Percentiles rank a stretch among this genome's conserved stretches.
Conservation (phyloP, 23 tunicate species). For the Botrylloides violaceus region DNA sequence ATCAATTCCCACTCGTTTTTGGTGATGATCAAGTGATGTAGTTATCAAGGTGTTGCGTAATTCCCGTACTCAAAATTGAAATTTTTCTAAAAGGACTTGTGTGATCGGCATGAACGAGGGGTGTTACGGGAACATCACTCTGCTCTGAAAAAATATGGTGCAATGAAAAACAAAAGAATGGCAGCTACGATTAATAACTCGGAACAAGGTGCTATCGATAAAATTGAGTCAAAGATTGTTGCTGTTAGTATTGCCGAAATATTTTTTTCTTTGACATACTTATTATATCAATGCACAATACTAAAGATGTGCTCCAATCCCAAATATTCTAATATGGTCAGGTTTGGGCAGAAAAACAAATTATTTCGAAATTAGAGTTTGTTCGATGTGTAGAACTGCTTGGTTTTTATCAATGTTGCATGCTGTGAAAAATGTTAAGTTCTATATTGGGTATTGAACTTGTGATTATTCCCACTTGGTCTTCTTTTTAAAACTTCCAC, state of each 20-base stretch:
- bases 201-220: constrained; percentile 92
- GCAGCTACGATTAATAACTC: constrained; percentile 81
- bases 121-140: constrained; percentile 86
- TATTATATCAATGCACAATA: too few species aligned
- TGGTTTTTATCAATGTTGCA: too few species aligned
- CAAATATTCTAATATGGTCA: too few species aligned
- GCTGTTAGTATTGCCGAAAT: constrained; percentile 50
- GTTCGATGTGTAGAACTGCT: too few species aligned
- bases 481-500: too few species aligned
- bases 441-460: too few species aligned
- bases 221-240: constrained; percentile 77
- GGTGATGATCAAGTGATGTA: neutral
- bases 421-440: too few species aligned
- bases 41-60: neutral
- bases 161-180: constrained; percentile 85
- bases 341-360: too few species aligned
- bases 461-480: too few species aligned
- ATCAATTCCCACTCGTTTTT: neutral
- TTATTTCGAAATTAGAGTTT: too few species aligned
- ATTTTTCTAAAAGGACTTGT: constrained; percentile 46
- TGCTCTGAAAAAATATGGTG: constrained; percentile 86
- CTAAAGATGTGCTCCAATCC: too few species aligned
- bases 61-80: neutral
- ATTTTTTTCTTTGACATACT: too few species aligned
- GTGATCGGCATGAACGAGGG: constrained; percentile 87